Evolutionary conservation across 2,797 vertebrate genomes (phyloP).

Genomic region (Tiaroga cobitis): DNA sequence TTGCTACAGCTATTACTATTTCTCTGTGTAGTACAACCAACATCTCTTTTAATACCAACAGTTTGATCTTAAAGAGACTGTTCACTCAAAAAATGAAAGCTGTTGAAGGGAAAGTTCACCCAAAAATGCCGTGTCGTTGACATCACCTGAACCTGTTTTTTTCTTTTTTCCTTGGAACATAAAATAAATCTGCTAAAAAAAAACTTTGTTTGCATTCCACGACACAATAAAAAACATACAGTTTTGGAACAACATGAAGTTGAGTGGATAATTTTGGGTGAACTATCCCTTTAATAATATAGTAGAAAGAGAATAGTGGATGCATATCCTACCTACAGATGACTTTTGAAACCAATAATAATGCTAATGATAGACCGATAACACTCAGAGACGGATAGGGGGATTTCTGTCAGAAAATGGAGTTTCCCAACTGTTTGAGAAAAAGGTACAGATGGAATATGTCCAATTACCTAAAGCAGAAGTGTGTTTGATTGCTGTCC

Average conservation of each 20-base stretch:
- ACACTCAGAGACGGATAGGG: conserved; percentile 33
- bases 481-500: conserved; percentile 59
- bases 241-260: background rate
- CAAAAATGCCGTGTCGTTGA: background rate
- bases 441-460: conserved; percentile 51
- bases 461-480: conserved; percentile 49
- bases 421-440: conserved; percentile 55
- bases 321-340: background rate
- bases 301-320: background rate
- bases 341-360: conserved; percentile 35
- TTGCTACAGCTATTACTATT: conserved; percentile 41
- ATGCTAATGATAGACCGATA: conserved; percentile 26
- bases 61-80: background rate
- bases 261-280: background rate
- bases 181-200: background rate
- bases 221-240: background rate
- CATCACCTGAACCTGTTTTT: background rate
- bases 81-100: background rate
- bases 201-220: background rate
- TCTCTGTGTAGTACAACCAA: conserved; percentile 15
- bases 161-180: background rate
- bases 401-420: conserved; percentile 56
- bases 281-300: conserved; percentile 8
- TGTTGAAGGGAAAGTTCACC: background rate
- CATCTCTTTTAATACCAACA: conserved; percentile 16